A percentile compares a stretch with the other conserved stretches of the same genome.
These are phyloP conservation scores for Drosophila kanapiae DNA, from an alignment of 1,140 invertebrate species.

Conservation along the genomic window DNA sequence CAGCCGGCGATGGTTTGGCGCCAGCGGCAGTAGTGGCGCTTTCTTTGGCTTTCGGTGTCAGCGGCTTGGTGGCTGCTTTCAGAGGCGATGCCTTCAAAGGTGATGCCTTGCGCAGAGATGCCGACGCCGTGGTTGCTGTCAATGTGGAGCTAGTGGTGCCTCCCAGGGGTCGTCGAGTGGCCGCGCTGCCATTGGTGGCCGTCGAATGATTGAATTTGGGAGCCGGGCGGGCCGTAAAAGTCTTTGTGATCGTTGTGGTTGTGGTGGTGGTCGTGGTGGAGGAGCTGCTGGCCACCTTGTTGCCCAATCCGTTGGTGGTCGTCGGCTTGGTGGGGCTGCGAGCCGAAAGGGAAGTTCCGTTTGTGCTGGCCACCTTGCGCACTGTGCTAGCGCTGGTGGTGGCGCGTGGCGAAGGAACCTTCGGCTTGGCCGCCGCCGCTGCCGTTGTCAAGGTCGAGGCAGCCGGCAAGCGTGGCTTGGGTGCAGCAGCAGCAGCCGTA, in stretches of 20 bases:
- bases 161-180: slow-evolving; percentile 38
- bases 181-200: slow-evolving; percentile 13
- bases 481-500: background rate
- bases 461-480: slow-evolving; percentile 39
- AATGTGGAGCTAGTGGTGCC: slow-evolving; percentile 16
- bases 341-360: slow-evolving; percentile 24
- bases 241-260: slow-evolving; percentile 73
- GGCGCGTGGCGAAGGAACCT: slow-evolving; percentile 61
- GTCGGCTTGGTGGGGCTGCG: slow-evolving; percentile 72
- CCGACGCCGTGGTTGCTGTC: slow-evolving; percentile 17
- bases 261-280: slow-evolving; percentile 43
- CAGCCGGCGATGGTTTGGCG: slow-evolving; percentile 55
- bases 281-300: slow-evolving; percentile 29
- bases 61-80: slow-evolving; percentile 37
- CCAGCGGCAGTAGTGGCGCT: background rate
- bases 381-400: slow-evolving; percentile 49
- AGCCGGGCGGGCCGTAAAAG: slow-evolving; percentile 78
- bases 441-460: slow-evolving; percentile 10
- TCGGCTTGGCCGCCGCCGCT: slow-evolving; percentile 56
- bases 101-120: slow-evolving; percentile 51
- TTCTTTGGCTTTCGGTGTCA: slow-evolving; percentile 77
- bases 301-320: slow-evolving; percentile 57
- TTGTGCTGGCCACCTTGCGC: slow-evolving; percentile 55
- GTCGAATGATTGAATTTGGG: slow-evolving; percentile 69
- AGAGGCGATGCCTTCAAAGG: slow-evolving; percentile 33